Percentiles rank a stretch among this genome's conserved stretches.
Evolutionary conservation across 1,140 invertebrate species (phyloP).

Genomic region (Coelopa frigida): DNA sequence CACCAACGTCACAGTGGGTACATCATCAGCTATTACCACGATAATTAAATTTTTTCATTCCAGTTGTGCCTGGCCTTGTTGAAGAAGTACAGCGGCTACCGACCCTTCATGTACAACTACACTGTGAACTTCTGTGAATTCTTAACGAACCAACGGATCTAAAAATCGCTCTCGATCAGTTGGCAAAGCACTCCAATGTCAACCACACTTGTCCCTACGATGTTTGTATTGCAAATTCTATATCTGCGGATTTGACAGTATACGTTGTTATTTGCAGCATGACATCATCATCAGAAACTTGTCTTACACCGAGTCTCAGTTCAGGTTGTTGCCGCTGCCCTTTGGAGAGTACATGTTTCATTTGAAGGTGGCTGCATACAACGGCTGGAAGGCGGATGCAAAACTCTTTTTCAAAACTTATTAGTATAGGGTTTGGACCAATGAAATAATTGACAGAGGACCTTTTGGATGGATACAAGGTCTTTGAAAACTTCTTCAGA

Average conservation of each 20-base stretch:
- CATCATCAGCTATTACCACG: too few relatives aligned
- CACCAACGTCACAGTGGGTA: too few relatives aligned
- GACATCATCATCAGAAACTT: slow-evolving; percentile 26
- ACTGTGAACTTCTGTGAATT: slow-evolving; percentile 17
- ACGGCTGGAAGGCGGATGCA: slow-evolving; percentile 18
- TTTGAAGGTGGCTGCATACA: slow-evolving; percentile 20
- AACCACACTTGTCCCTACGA: slow-evolving; percentile 23
- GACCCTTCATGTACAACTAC: slow-evolving; percentile 20
- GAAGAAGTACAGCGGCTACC: slow-evolving; percentile 20
- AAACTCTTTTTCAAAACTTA: slow-evolving; percentile 14
- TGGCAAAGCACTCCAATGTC: slow-evolving; percentile 17
- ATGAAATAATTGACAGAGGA: too few relatives aligned
- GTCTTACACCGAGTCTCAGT: slow-evolving; percentile 17
- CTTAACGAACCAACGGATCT: neutral
- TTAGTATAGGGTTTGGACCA: too few relatives aligned
- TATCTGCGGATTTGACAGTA: slow-evolving; percentile 3
- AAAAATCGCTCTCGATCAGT: slow-evolving; percentile 9
- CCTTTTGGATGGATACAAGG: too few relatives aligned
- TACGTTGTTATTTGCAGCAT: slow-evolving; percentile 17
- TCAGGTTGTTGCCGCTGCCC: slow-evolving; percentile 19
- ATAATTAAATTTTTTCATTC: neutral
- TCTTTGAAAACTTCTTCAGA: too few relatives aligned
- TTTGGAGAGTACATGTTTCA: slow-evolving; percentile 24
- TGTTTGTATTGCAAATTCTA: slow-evolving; percentile 13
- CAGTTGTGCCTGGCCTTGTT: slow-evolving; percentile 19